Conservation (phyloP, 2,888 invertebrate genomes). For the Parochlus steinenii region DNA sequence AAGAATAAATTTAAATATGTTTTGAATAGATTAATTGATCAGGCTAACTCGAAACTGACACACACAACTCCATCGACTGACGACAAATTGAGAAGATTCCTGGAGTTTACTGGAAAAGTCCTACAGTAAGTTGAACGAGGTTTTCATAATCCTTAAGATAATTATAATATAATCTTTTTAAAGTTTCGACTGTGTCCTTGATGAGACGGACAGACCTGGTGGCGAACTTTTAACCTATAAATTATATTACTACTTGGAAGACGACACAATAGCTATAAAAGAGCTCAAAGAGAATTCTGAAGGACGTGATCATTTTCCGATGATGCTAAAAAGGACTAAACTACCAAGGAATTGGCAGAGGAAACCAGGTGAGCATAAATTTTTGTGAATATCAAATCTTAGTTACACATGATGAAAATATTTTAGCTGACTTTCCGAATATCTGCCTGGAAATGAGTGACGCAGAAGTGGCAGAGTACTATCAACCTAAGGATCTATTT, state of each 20-base stretch:
- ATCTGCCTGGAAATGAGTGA: conserved; percentile 51
- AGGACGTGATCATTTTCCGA: conserved; percentile 60
- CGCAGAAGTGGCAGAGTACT: conserved; percentile 58
- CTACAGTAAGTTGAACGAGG: conserved; percentile 35
- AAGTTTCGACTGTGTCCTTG: conserved; percentile 52
- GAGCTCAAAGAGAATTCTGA: conserved; percentile 54
- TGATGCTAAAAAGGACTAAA: conserved; percentile 56
- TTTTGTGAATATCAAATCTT: conserved; percentile 22
- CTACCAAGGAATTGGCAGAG: conserved; percentile 57
- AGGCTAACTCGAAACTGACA: neutral
- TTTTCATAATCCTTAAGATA: neutral
- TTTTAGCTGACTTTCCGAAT: conserved; percentile 36
- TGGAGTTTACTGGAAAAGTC: conserved; percentile 65
- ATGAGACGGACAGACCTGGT: conserved; percentile 40
- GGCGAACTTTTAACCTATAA: conserved; percentile 47
- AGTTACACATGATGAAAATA: conserved; percentile 15
- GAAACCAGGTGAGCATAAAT: conserved; percentile 31
- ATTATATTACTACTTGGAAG: conserved; percentile 61
- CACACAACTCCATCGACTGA: conserved; percentile 26
- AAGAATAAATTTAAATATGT: neutral
- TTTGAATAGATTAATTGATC: neutral
- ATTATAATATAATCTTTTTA: conserved; percentile 13
- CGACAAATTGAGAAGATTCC: conserved; percentile 48
- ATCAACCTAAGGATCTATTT: conserved; percentile 57
- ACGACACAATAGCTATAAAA: conserved; percentile 63